Percentiles rank a stretch among this genome's conserved stretches.
These are phyloP conservation scores for Metacarcinus magister DNA, from an alignment of 2,888 invertebrate species.

Conservation along the genomic window DNA sequence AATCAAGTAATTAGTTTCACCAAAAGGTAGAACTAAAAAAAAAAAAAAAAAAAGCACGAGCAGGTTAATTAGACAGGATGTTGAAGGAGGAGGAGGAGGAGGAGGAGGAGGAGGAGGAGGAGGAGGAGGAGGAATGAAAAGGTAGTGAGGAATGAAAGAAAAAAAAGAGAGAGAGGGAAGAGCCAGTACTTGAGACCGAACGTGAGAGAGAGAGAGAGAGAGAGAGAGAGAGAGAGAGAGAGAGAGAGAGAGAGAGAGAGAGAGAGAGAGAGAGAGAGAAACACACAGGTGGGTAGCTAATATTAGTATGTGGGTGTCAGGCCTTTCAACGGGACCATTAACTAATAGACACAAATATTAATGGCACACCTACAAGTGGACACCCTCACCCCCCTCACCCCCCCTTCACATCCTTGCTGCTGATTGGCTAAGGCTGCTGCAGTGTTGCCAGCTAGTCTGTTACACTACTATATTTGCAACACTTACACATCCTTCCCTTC, in stretches of 20 bases:
- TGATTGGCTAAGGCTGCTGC: background rate
- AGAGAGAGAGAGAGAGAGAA: constrained; percentile 57
- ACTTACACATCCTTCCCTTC: no score
- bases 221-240: background rate
- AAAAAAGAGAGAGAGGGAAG: background rate
- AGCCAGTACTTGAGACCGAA: background rate
- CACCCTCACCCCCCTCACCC: background rate
- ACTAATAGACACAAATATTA: constrained; percentile 27
- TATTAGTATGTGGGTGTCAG: background rate
- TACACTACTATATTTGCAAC: no score
- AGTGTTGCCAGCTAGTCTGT: no score
- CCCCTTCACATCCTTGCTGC: background rate
- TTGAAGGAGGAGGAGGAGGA: background rate
- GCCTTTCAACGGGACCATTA: constrained; percentile 33
- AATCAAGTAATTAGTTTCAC: background rate
- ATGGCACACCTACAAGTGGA: constrained; percentile 47
- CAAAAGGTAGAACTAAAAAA: no score
- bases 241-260: constrained; percentile 66
- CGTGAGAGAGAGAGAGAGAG: background rate
- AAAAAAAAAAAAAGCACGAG: background rate
- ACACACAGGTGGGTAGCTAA: background rate
- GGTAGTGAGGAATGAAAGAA: background rate
- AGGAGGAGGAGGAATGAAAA: background rate
- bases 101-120: background rate
- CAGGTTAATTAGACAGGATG: background rate